These are phyloP conservation scores for Dreissena rostriformis DNA, from an alignment of 1,140 invertebrate species.

Conservation along the genomic window DNA sequence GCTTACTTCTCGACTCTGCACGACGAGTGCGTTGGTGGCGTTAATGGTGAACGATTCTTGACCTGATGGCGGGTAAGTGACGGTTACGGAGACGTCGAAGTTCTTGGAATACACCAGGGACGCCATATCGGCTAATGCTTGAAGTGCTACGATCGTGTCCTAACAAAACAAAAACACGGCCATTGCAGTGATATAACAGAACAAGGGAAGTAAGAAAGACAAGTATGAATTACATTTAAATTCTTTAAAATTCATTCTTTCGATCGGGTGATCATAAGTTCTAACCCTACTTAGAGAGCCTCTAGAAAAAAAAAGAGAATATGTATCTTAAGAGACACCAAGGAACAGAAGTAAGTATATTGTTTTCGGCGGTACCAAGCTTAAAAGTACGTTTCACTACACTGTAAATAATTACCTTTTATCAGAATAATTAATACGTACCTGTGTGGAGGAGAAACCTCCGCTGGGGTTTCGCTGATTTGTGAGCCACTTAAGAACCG, in stretches of 20 bases:
- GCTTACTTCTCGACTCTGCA: slow-evolving; percentile 66
- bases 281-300: no score
- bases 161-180: slow-evolving; percentile 46
- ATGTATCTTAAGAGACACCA: no score
- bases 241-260: no score
- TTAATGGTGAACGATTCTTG: slow-evolving; percentile 52
- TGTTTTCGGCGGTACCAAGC: no score
- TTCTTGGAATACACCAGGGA: slow-evolving; percentile 46
- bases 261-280: no score
- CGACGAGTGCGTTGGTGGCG: slow-evolving; percentile 55
- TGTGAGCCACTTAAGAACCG: slow-evolving; percentile 91
- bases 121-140: slow-evolving; percentile 53
- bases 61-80: slow-evolving; percentile 26
- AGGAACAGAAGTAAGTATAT: no score
- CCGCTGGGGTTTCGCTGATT: slow-evolving; percentile 89
- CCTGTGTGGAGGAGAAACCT: slow-evolving; percentile 88
- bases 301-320: no score
- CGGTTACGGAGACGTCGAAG: slow-evolving; percentile 11
- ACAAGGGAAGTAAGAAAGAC: no score
- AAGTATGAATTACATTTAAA: no score
- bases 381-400: no score
- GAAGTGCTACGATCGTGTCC: slow-evolving; percentile 58
- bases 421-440: slow-evolving; percentile 8
- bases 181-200: not conserved
- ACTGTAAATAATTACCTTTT: no score